These are phyloP conservation scores for Triplophysa bombifrons DNA, from an alignment of 2,797 vertebrate genomes.

Conservation along the genomic window DNA sequence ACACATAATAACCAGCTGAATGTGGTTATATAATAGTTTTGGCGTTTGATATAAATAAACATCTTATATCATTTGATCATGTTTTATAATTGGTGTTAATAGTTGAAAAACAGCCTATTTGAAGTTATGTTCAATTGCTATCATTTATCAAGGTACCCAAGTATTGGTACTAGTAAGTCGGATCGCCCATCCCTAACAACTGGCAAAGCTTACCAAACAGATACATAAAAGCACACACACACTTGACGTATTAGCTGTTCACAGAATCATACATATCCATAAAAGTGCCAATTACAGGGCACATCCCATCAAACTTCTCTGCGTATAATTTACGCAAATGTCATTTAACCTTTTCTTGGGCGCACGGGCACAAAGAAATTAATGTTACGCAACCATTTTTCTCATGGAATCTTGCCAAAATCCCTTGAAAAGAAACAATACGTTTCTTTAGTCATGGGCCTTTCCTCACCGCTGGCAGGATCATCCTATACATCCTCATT, in stretches of 20 bases:
- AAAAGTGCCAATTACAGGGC: neutral
- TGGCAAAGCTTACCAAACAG: neutral
- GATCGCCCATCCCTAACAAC: neutral
- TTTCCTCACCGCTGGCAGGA: constrained; percentile 4
- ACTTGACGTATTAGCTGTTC: neutral
- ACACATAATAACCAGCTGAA: neutral
- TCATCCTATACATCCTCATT: constrained; percentile 5
- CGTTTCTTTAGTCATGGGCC: neutral
- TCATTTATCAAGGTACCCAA: neutral
- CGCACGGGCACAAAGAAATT: neutral
- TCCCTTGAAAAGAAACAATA: neutral
- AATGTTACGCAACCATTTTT: constrained; percentile 11
- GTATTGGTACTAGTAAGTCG: neutral
- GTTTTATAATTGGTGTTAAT: constrained; percentile 3
- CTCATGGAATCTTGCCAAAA: constrained; percentile 20
- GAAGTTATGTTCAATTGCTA: neutral
- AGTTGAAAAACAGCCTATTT: neutral
- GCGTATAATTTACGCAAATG: neutral
- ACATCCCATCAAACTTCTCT: neutral
- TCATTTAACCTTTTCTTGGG: neutral
- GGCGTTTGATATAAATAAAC: neutral
- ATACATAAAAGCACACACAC: neutral
- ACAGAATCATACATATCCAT: neutral
- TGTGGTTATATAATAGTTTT: neutral
- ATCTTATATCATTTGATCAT: neutral